phyloP scores from a whole-genome alignment of 92 coral and sea anemone species.

The Montipora capitata region DNA sequence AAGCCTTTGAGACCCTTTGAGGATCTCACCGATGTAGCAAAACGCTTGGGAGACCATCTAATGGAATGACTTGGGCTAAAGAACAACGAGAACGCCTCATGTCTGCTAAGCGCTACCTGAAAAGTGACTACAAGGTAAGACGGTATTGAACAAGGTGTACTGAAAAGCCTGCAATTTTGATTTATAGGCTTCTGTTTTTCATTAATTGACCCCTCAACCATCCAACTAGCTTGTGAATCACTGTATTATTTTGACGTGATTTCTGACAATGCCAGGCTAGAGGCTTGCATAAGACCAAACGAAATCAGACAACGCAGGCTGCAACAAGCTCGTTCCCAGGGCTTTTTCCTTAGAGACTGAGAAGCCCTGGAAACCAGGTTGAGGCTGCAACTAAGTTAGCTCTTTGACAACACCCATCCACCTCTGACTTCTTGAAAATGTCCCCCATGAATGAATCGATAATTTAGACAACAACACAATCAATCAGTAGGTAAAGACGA shows the following conservation, averaged over 20 bases:
- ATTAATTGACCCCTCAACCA: neutral
- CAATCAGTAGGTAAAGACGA: neutral
- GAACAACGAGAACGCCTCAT: slow-evolving; percentile 38
- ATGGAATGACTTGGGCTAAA: slow-evolving; percentile 42
- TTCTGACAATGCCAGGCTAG: neutral
- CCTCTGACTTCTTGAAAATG: neutral
- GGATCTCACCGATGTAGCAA: slow-evolving; percentile 44
- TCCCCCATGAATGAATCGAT: neutral
- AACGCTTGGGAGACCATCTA: slow-evolving; percentile 44
- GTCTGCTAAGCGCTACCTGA: slow-evolving; percentile 53
- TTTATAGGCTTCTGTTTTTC: neutral
- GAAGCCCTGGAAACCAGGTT: too few species aligned
- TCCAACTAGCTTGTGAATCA: neutral
- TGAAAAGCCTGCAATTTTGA: neutral
- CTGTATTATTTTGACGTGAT: neutral
- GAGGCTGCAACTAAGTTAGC: slow-evolving; percentile 7
- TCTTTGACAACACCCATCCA: neutral
- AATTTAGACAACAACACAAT: neutral
- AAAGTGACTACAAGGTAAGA: slow-evolving; percentile 60
- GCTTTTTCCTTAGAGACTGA: neutral
- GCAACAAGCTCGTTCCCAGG: neutral
- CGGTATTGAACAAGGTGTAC: neutral
- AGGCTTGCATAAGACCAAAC: neutral
- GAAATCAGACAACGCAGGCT: neutral
- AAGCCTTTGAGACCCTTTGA: slow-evolving; percentile 80